Conservation (phyloP, 1,140 invertebrate genomes). For the Penaeus japonicus region DNA sequence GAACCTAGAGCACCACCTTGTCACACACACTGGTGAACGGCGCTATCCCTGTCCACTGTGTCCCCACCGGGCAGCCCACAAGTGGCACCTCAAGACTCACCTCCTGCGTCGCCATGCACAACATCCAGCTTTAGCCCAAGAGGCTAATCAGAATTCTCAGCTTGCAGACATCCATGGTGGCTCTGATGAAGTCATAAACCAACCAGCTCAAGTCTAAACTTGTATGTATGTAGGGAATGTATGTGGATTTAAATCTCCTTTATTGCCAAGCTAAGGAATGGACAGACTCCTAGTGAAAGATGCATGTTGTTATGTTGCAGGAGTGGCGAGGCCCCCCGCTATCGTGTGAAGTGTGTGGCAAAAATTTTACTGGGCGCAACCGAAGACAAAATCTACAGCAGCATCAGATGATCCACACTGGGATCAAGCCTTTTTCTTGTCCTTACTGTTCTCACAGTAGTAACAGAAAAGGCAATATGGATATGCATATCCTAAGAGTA, state of each 20-base stretch:
- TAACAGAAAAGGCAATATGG: slow-evolving; percentile 51
- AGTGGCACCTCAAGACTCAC: slow-evolving; percentile 58
- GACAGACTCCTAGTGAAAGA: slow-evolving; percentile 45
- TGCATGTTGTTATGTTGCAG: slow-evolving; percentile 54
- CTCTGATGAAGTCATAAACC: slow-evolving; percentile 36
- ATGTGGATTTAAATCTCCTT: slow-evolving; percentile 40
- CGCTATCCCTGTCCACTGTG: slow-evolving; percentile 55
- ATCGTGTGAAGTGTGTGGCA: slow-evolving; percentile 49
- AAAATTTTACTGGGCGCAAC: slow-evolving; percentile 48
- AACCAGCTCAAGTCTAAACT: slow-evolving; percentile 42
- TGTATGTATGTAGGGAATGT: slow-evolving; percentile 46
- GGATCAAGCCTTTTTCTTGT: slow-evolving; percentile 43
- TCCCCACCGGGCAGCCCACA: slow-evolving; percentile 55
- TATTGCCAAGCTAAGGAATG: slow-evolving; percentile 19
- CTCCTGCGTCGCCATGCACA: slow-evolving; percentile 52
- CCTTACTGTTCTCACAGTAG: slow-evolving; percentile 47
- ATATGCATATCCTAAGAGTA: slow-evolving; percentile 49
- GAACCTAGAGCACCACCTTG: slow-evolving; percentile 57
- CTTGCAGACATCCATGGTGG: slow-evolving; percentile 35
- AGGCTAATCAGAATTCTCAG: slow-evolving; percentile 14
- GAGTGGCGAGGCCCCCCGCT: slow-evolving; percentile 48
- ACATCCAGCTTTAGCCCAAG: slow-evolving; percentile 44
- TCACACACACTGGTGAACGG: slow-evolving; percentile 54
- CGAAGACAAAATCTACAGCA: slow-evolving; percentile 51
- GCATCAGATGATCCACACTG: slow-evolving; percentile 52